Evolutionary conservation across 1,140 invertebrate genomes (phyloP), one percentile per base, ranked within the genome.

Genomic region (Orius insidiosus): DNA sequence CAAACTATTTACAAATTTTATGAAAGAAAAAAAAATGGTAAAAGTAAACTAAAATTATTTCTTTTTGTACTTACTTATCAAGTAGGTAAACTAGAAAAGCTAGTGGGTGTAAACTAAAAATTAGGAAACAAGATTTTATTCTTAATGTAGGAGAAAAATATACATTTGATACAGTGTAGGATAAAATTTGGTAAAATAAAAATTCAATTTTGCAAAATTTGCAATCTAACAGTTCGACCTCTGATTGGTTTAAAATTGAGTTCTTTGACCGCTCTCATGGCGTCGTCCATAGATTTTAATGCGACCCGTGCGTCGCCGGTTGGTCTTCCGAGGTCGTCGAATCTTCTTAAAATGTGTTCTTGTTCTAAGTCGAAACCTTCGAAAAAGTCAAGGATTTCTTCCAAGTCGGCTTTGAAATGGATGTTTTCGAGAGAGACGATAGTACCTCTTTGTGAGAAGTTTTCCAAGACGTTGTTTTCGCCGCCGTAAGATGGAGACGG

Each of bases 331-430:
- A 76, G 74, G 19, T 87, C 82, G 58, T 87, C 84, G 60, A 80
- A 90, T 1, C 85, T 67, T 19, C 85, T 59, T 46, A 88, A 83
- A 2, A 90, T 74, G 53, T 86, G 78, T 49, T 85, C 75, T 1
- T 77, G 68, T 7, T 74, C 71, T 0, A 85, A 58, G 37, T 79
- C 72, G 53, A 77, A 88, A 13, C 78, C 80, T 0, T 70, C 61
- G 55, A 96, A 92, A 58, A 92, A 92, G 1, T 76, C 68, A 35
- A 93, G 65, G 45, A 95, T 88, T 50, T 96, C 88, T 41, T 85
- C 78, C 7, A 88, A 76, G 5, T 74, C 72, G 0, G 87, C 85
- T 46, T 80, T 75, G 60, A 80, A 90, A 0, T 87, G 86, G 1
- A 94, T 75, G 60, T 94, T 94, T 55, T 82, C 76, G 54, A 89